phyloP scores from a whole-genome alignment of 2,888 invertebrate genomes.

The Eristalis tenax region DNA sequence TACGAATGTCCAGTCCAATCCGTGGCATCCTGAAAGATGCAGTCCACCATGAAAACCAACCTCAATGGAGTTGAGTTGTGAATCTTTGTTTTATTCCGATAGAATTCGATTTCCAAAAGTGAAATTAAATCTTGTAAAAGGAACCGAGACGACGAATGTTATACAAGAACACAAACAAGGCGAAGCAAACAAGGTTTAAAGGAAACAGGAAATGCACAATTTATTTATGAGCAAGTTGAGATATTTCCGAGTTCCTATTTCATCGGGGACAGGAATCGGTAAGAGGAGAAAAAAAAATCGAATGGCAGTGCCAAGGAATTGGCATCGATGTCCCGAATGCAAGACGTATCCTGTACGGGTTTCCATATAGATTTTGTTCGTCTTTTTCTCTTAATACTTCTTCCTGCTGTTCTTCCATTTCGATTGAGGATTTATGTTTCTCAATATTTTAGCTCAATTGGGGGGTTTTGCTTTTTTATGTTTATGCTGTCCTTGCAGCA shows the following conservation, averaged over 20 bases:
- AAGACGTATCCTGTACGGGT: conserved; percentile 49
- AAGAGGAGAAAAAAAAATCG: background rate
- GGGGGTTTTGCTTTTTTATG: background rate
- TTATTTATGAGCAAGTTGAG: conserved; percentile 70
- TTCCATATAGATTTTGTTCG: conserved; percentile 28
- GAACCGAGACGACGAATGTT: background rate
- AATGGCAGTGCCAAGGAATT: conserved; percentile 44
- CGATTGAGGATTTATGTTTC: conserved; percentile 67
- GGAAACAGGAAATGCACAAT: conserved; percentile 70
- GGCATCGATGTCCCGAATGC: conserved; percentile 54
- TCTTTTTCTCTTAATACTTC: conserved; percentile 42
- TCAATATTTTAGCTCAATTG: conserved; percentile 65
- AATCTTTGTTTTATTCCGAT: conserved; percentile 47
- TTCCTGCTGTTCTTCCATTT: conserved; percentile 43
- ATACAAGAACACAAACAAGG: background rate
- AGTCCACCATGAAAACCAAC: background rate
- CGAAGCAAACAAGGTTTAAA: conserved; percentile 11
- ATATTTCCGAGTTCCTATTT: conserved; percentile 54
- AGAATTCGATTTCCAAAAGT: conserved; percentile 59
- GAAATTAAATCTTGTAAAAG: conserved; percentile 53
- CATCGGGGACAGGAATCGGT: conserved; percentile 34
- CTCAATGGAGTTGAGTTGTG: background rate
- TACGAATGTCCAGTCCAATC: background rate
- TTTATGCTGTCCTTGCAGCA: too few relatives aligned
- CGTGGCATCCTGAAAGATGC: background rate